Base-by-base conservation (phyloP, 2,113 vertebrate species). In the Podarcis muralis region DNA sequence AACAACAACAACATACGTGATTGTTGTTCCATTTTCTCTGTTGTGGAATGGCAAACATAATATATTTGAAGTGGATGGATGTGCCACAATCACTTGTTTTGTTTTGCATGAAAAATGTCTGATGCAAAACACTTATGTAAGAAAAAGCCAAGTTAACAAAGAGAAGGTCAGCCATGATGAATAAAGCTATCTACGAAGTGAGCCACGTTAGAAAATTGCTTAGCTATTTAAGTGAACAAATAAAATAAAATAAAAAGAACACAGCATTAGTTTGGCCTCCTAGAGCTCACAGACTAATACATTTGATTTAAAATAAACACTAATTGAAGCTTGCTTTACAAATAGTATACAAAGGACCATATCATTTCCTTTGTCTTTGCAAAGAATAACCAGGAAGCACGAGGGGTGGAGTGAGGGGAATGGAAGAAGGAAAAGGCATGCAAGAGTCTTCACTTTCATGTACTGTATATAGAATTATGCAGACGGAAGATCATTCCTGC, bases 151-250 rank as follows among this genome's bases (percentile, higher is more conserved):
- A 89, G 69, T 37, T 37, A 69, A 35, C 13, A 11, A 43, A 18
- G 12, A 59, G 48, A 88, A 23, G 5, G 0, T 25, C 6, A 62
- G 35, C 2, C 22, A 9, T n/a, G 13, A 0, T 66, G 0, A 74
- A 0, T 77, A 78, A 74, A 89, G 0, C 25, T 37, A 77, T 16
- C 43, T 20, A 4, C 15, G 12, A 6, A 83, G 27, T 0, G 1
- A 88, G n/a, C 0, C 43, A 85, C 1, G 1, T 62, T 53, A 22
- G 2, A 72, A 92, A 76, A 4, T 1, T 1, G 57, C 18, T 37
- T 62, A 22, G 32, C 27, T 87, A 15, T 83, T 91, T 87, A 90
- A 35, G 69, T 59, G 32, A 72, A 30, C 43, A 69, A n/a, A 37
- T 57, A 48, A 48, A 48, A 48, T 8, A 48, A 11, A 48, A 48